Base-by-base conservation (phyloP, 1,140 invertebrate species). In the Diabrotica undecimpunctata region DNA sequence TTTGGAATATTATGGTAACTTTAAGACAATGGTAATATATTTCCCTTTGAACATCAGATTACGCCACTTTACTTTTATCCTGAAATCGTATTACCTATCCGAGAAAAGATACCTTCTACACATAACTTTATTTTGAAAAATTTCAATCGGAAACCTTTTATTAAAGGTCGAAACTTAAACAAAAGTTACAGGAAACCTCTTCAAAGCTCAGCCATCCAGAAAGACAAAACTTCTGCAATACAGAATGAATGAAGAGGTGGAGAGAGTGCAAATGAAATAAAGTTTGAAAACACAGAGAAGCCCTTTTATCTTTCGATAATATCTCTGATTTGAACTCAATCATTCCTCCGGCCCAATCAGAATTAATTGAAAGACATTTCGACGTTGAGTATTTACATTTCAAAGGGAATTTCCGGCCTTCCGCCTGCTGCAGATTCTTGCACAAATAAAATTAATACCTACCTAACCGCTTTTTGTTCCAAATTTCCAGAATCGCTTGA, bases 321-420 rank as follows among this genome's bases (percentile, higher is more conserved):
- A 46, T 46, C 8, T 46, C 41, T 60, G 58, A 60, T 60, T 60
- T 41, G 14, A 46, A 60, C 58, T 60, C 58, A 50, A 60, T 60
- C 58, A 50, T 60, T 46, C 10, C 58, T 60, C 25, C 10, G 58
- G 46, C 35, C 46, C 58, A 60, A 60, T 58, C 38, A 37, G 56
- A 58, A 58, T 60, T 60, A 60, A 60, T 60, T 60, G 58, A 60
- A 60, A 60, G 58, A 60, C 58, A 39, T 60, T 50, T 14, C 58
- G 41, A 14, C 46, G 58, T 8, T 60, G 38, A 13, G 58, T 60
- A 60, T 60, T 60, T 60, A 51, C 58, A 60, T 60, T 60, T 60
- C 58, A 60, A 60, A 60, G 58, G 25, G 58, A 60, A 60, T 60
- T 60, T 60, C 41, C 38, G n/a, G 9, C 10, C 11, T 12, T 60